Conservation (phyloP, 1,140 invertebrate genomes). For the Brachionus sp. region DNA sequence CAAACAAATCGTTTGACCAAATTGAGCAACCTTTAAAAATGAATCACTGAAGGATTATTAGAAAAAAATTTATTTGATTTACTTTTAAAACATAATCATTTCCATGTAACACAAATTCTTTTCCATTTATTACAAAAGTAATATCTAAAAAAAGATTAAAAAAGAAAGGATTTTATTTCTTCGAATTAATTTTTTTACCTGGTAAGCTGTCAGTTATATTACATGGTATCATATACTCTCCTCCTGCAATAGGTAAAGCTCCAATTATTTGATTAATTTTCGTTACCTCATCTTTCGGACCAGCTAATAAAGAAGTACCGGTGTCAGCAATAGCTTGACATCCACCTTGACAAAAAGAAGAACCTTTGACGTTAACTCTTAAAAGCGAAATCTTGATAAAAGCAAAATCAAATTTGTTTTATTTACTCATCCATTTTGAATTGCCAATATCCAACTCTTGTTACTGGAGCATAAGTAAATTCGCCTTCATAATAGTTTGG, state of each 20-base stretch:
- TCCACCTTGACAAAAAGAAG: conserved; percentile 60
- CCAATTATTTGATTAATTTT: conserved; percentile 77
- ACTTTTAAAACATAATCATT: conserved; percentile 79
- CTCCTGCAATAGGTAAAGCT: conserved; percentile 70
- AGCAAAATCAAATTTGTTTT: not conserved
- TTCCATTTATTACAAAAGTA: conserved; percentile 67
- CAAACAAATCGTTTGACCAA: conserved; percentile 71
- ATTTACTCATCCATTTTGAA: conserved; percentile 77
- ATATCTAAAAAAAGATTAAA: not conserved
- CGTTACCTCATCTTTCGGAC: conserved; percentile 76
- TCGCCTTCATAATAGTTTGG: conserved; percentile 80
- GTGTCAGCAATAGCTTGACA: conserved; percentile 80
- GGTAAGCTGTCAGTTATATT: conserved; percentile 9
- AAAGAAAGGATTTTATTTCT: not conserved
- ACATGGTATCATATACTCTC: conserved; percentile 61
- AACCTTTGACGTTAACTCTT: conserved; percentile 60
- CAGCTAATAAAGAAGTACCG: conserved; percentile 92
- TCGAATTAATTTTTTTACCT: conserved; percentile 51
- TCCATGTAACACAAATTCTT: conserved; percentile 72
- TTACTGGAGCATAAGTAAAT: conserved; percentile 84
- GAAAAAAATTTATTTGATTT: conserved; percentile 49
- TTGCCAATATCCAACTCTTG: conserved; percentile 90
- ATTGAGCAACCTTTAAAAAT: not conserved
- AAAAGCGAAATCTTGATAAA: conserved; percentile 18
- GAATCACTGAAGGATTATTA: not conserved